Base-by-base conservation (phyloP, 2,888 invertebrate genomes). In the Fissipunctia ypsillon region DNA sequence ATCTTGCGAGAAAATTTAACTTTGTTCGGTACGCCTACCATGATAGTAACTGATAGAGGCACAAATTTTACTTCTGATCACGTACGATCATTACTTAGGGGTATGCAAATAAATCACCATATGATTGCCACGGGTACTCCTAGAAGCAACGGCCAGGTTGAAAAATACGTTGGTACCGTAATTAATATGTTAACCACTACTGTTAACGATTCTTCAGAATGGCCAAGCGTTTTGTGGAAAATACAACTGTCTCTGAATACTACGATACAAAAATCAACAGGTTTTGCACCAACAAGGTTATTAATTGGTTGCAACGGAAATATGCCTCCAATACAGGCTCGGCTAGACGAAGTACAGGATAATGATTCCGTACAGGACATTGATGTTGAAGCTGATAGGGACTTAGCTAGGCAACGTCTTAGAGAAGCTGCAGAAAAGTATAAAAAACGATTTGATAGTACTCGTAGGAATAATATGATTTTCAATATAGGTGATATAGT, bases 171-270 rank as follows among this genome's bases (percentile, higher is more conserved):
- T n/a, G n/a, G n/a, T n/a, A n/a, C n/a, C n/a, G n/a, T n/a, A n/a
- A 63, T 61, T 50, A 50, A 69, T 43, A 69, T 69, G 63, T 38
- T 69, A 25, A 69, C 41, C 41, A 54, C 69, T 28, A 54, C 45
- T 35, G 45, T 48, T 52, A 52, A 25, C 19, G 38, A 52, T 52
- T 50, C 50, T 12, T 65, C 64, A 65, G 64, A 65, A 50, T 65
- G 64, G 84, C 85, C 50, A 52, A 52, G 25, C 50, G 48, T 16
- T 50, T 50, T 61, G 22, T 69, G 54, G 52, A 70, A 70, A 43
- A 35, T 70, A 28, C 63, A 70, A 35, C n/a, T n/a, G 31, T 54
- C 63, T 43, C 5, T 70, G 2, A 70, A 70, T 43, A 70, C 69
- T 2, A 70, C 54, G 6, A n/a, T 63, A 22, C 69, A 70, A 70